A percentile compares a stretch with the other conserved stretches of the same genome.
Conservation (phyloP, 2,888 invertebrate genomes). For the Scaeva pyrastri region DNA sequence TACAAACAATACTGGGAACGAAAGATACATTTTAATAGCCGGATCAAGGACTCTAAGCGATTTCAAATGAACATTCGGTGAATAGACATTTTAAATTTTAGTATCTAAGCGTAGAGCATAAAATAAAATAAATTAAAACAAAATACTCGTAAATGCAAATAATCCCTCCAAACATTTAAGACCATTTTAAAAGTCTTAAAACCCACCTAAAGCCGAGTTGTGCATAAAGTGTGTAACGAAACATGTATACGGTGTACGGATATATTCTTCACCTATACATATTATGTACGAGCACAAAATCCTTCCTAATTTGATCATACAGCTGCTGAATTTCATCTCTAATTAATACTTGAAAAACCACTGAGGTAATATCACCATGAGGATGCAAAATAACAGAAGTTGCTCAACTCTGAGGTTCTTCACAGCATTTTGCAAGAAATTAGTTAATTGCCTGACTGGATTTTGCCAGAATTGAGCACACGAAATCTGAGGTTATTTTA, state of each 20-base stretch:
- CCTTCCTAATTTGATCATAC: constrained; percentile 33
- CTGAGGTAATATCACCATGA: constrained; percentile 35
- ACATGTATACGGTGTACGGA: too few relatives aligned
- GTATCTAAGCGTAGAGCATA: not conserved
- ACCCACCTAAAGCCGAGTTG: not conserved
- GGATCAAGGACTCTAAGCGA: not conserved
- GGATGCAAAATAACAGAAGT: constrained; percentile 25
- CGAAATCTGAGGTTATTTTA: not conserved
- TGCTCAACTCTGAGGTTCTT: not conserved
- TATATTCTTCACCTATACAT: too few relatives aligned
- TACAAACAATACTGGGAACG: constrained; percentile 14
- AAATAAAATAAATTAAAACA: not conserved
- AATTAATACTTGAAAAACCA: constrained; percentile 44
- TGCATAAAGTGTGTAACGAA: not conserved
- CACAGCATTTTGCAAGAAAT: not conserved
- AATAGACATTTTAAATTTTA: constrained; percentile 1
- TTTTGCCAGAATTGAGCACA: constrained; percentile 9
- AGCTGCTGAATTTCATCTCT: constrained; percentile 8
- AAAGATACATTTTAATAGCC: not conserved
- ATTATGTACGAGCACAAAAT: too few relatives aligned
- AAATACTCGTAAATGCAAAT: too few relatives aligned
- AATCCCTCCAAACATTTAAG: not conserved
- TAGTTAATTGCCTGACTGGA: constrained; percentile 11
- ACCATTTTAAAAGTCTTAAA: not conserved
- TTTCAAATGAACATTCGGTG: not conserved